phyloP scores from a whole-genome alignment of 2,888 invertebrate species.

The Drosophila affinis region DNA sequence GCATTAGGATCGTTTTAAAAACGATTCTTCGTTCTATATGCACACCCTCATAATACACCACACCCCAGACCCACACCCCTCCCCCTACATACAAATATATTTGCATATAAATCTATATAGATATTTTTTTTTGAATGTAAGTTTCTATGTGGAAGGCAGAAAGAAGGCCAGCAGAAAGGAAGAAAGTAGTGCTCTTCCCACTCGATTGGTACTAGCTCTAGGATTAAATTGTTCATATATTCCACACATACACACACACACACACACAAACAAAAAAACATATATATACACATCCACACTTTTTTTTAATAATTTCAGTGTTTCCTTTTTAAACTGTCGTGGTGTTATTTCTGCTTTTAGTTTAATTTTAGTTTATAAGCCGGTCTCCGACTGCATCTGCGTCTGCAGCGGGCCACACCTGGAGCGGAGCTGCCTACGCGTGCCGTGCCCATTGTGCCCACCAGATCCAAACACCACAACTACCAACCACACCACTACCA shows the following conservation, averaged over 20 bases:
- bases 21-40: conserved; percentile 34
- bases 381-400: conserved; percentile 19
- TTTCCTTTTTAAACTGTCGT: conserved; percentile 43
- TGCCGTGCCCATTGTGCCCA: conserved; percentile 32
- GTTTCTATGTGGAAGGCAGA: neutral
- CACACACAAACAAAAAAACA: conserved; percentile 15
- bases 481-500: conserved; percentile 1
- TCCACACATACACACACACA: conserved; percentile 25
- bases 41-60: neutral
- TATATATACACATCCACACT: conserved; percentile 25
- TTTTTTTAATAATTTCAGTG: conserved; percentile 43
- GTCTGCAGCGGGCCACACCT: conserved; percentile 51
- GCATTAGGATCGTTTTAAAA: conserved; percentile 40
- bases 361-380: conserved; percentile 70
- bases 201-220: conserved; percentile 45
- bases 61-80: too few species aligned
- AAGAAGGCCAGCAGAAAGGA: neutral
- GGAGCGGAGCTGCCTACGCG: conserved; percentile 56
- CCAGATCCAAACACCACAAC: conserved; percentile 8
- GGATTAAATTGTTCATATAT: conserved; percentile 35
- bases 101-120: conserved; percentile 23
- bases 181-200: neutral
- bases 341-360: conserved; percentile 56
- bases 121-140: neutral
- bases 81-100: conserved; percentile 35